Percentiles rank a stretch among this genome's conserved stretches.
Evolutionary conservation across 1,140 invertebrate genomes (phyloP).

Genomic region (Limonius californicus): DNA sequence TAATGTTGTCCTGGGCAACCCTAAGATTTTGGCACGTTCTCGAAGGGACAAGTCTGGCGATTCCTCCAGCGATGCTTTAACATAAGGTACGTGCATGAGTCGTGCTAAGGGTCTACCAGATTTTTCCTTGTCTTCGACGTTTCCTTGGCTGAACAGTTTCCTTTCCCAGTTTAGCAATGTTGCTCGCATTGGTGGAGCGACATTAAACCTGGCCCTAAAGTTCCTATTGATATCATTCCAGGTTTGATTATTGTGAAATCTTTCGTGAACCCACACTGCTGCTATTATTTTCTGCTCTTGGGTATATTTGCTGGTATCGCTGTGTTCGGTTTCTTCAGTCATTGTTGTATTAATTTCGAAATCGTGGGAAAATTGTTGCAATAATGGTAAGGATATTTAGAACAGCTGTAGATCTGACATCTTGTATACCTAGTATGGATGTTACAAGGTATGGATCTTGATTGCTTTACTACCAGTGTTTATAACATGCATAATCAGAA

Average conservation of each 20-base stretch:
- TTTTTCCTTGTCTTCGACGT: conserved; percentile 28
- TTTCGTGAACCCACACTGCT: conserved; percentile 37
- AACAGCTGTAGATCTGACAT: conserved; percentile 9
- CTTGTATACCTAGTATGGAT: neutral
- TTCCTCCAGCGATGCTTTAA: conserved; percentile 32
- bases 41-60: conserved; percentile 30
- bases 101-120: conserved; percentile 26
- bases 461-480: too few relatives aligned
- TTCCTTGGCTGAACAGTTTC: conserved; percentile 31
- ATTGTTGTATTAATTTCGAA: neutral
- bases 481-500: too few relatives aligned
- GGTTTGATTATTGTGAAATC: conserved; percentile 33
- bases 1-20: conserved; percentile 29
- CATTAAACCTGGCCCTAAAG: conserved; percentile 32
- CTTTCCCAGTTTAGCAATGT: conserved; percentile 35
- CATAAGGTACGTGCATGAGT: conserved; percentile 38
- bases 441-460: neutral
- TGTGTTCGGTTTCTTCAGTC: neutral
- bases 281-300: conserved; percentile 35
- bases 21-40: conserved; percentile 33
- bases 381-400: neutral
- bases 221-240: conserved; percentile 35
- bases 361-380: neutral
- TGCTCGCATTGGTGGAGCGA: conserved; percentile 27
- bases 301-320: conserved; percentile 22